Evolutionary conservation across 1,140 invertebrate genomes (phyloP), one percentile per base, ranked within the genome.

Genomic region (Scaptodrosophila lebanonensis): DNA sequence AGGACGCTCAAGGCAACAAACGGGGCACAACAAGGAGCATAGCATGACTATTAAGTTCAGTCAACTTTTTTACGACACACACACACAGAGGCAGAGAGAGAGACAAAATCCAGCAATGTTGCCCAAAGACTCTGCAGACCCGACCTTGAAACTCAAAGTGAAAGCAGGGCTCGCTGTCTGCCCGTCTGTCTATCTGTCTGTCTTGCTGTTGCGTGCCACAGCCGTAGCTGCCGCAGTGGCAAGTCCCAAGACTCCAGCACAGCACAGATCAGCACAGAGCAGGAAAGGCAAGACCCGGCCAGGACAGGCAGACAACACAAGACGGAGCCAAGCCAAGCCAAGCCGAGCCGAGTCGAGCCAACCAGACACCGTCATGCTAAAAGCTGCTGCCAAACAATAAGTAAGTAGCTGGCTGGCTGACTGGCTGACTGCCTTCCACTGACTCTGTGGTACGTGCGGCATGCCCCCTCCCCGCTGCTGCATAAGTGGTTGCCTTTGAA

Each of bases 321-420:
- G n/a, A n/a, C n/a, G n/a, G n/a, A n/a, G n/a, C n/a, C n/a, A n/a
- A n/a, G n/a, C n/a, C n/a, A n/a, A n/a, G n/a, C n/a, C n/a, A n/a
- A n/a, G n/a, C n/a, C n/a, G n/a, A n/a, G n/a, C n/a, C n/a, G n/a
- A n/a, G n/a, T n/a, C n/a, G n/a, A n/a, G n/a, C n/a, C n/a, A n/a
- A n/a, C n/a, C 36, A 49, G 36, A 61, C 50, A 62, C 47, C 61
- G 65, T 58, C 25, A 39, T 48, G 16, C 36, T 27, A 9, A 42
- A 22, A 17, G 18, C 12, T 42, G 20, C 39, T 27, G 27, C 50
- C 60, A 58, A 77, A 72, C 69, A 72, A 72, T 73, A 12, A 42
- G 38, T 64, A 77, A 77, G 72, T 79, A 79, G 72, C 72, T 64
- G 35, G 29, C 67, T 39, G 29, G 30, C 66, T 66, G 61, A 60